phyloP scores from a whole-genome alignment of 2,113 vertebrate genomes.

The Scalopus aquaticus region DNA sequence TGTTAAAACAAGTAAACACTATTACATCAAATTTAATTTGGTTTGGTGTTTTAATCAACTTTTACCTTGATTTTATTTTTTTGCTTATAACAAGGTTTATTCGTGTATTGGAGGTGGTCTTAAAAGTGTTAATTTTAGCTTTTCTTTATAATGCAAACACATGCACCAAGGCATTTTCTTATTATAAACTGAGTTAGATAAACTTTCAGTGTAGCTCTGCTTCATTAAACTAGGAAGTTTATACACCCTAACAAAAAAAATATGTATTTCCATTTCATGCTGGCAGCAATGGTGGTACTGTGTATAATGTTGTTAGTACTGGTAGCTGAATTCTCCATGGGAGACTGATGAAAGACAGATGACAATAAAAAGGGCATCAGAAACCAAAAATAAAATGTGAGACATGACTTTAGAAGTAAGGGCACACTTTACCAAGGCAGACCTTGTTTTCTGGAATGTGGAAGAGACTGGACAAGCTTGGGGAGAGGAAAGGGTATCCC shows the following conservation, averaged over 20 bases:
- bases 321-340: conserved; percentile 80
- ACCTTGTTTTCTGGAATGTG: background rate
- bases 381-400: background rate
- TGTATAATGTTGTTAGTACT: conserved; percentile 76
- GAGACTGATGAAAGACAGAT: conserved; percentile 84
- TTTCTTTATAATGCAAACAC: conserved; percentile 73
- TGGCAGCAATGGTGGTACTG: conserved; percentile 58
- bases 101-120: conserved; percentile 71
- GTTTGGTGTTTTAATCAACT: conserved; percentile 71
- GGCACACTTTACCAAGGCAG: conserved; percentile 43
- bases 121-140: conserved; percentile 78
- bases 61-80: conserved; percentile 69
- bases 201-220: conserved; percentile 60
- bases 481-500: background rate
- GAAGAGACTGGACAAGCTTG: rapidly evolving
- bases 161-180: conserved; percentile 61
- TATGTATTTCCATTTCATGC: conserved; percentile 71
- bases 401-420: conserved; percentile 57
- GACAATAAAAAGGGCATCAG: conserved; percentile 78
- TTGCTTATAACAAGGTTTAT: conserved; percentile 62
- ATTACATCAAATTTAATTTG: conserved; percentile 78
- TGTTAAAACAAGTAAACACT: conserved; percentile 81
- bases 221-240: conserved; percentile 73
- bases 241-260: conserved; percentile 75
- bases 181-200: conserved; percentile 67